Evolutionary conservation across 2,888 invertebrate genomes (phyloP).

Genomic region (Diplolepis rosae): DNA sequence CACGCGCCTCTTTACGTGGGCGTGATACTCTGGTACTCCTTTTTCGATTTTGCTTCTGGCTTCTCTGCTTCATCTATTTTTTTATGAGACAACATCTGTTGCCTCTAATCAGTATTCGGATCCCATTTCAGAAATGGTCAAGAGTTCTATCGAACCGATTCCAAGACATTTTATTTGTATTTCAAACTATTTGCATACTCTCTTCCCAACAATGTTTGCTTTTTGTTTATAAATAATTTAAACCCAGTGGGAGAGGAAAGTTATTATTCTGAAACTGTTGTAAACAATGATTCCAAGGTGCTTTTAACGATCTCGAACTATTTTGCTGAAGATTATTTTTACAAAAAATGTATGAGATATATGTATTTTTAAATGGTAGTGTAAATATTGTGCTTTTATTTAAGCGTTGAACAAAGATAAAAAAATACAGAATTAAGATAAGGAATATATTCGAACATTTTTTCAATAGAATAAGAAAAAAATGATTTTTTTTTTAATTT

Average conservation of each 20-base stretch:
- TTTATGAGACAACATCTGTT: constrained; percentile 39
- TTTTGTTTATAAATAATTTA: background rate
- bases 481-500: background rate
- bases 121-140: constrained; percentile 13
- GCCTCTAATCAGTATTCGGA: constrained; percentile 27
- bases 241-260: background rate
- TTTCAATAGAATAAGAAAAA: background rate
- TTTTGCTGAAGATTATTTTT: background rate
- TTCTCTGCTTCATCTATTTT: constrained; percentile 47
- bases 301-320: background rate
- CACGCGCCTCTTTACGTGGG: constrained; percentile 44
- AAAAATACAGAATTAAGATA: no score
- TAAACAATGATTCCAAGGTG: background rate
- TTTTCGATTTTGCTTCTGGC: constrained; percentile 37
- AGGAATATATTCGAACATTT: background rate
- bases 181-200: constrained; percentile 17
- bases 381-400: background rate
- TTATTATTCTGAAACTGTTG: background rate
- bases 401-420: background rate
- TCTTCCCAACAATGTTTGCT: background rate
- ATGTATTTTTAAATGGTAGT: background rate
- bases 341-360: background rate
- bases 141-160: background rate
- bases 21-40: constrained; percentile 40
- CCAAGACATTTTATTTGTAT: background rate